A percentile compares a stretch with the other conserved stretches of the same genome.
phyloP scores from a whole-genome alignment of 2,113 vertebrate genomes.

The Bombycilla garrulus region DNA sequence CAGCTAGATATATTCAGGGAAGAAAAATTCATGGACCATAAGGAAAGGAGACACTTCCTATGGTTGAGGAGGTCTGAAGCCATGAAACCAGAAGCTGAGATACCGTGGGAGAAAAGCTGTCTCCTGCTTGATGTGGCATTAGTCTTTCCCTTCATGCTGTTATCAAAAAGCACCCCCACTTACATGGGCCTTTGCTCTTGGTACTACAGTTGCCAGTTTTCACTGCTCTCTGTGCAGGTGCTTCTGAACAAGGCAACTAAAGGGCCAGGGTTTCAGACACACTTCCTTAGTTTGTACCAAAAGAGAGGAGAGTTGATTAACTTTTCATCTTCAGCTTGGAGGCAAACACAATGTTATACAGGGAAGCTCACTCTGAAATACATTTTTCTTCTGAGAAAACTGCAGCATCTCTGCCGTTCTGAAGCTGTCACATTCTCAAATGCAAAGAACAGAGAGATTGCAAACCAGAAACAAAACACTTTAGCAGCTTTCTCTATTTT shows the following conservation, averaged over 20 bases:
- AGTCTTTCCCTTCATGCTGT: not conserved
- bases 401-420: slow-evolving; percentile 10
- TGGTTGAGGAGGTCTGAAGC: not conserved
- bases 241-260: not conserved
- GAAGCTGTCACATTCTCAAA: not conserved
- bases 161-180: not conserved
- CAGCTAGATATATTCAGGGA: not conserved
- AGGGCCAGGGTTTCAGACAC: not conserved
- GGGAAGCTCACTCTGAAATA: not conserved
- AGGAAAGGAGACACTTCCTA: not conserved
- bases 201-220: not conserved
- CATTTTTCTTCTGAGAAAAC: not conserved
- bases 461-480: not conserved
- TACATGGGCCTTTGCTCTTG: not conserved
- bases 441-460: not conserved
- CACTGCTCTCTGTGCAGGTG: not conserved
- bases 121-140: not conserved
- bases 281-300: not conserved
- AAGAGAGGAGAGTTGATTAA: not conserved
- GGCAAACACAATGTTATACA: not conserved
- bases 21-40: not conserved
- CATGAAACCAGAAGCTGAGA: not conserved
- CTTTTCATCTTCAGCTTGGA: not conserved
- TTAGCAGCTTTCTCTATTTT: not conserved
- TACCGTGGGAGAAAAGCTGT: not conserved